Evolutionary conservation across 2,797 vertebrate genomes (phyloP).

Genomic region (Trichosurus vulpecula): DNA sequence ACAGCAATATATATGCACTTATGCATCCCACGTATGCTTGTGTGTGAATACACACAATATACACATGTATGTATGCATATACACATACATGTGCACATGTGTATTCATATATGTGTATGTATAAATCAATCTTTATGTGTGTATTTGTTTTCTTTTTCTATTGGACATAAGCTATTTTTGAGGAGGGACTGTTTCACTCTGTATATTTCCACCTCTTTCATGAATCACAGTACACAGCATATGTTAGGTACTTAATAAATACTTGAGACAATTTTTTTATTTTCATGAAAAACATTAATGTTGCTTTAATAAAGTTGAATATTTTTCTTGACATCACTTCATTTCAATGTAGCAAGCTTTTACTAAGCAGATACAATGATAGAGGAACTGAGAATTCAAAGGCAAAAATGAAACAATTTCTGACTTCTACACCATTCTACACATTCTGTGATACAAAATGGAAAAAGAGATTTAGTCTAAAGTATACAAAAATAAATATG

Average conservation of each 20-base stretch:
- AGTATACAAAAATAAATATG: not conserved
- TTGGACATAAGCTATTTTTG: too few species aligned
- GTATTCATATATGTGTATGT: too few species aligned
- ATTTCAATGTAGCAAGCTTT: not conserved
- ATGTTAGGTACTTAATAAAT: not conserved
- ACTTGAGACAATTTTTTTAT: not conserved
- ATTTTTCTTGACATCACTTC: not conserved
- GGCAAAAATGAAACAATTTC: not conserved
- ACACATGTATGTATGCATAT: too few species aligned
- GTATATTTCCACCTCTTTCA: too few species aligned
- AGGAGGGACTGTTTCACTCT: too few species aligned
- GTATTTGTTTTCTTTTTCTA: too few species aligned
- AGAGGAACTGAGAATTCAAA: not conserved
- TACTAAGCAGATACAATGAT: not conserved
- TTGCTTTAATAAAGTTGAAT: not conserved
- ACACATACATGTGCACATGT: too few species aligned
- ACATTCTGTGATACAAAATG: not conserved
- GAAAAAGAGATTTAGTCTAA: not conserved
- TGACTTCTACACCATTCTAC: not conserved
- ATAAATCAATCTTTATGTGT: too few species aligned
- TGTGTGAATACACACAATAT: too few species aligned
- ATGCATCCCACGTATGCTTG: too few species aligned
- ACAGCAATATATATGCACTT: too few species aligned
- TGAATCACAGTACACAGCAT: too few species aligned
- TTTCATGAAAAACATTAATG: not conserved